These are phyloP conservation scores for Tamandua tetradactyla DNA, from an alignment of 2,797 vertebrate genomes.

Conservation along the genomic window DNA sequence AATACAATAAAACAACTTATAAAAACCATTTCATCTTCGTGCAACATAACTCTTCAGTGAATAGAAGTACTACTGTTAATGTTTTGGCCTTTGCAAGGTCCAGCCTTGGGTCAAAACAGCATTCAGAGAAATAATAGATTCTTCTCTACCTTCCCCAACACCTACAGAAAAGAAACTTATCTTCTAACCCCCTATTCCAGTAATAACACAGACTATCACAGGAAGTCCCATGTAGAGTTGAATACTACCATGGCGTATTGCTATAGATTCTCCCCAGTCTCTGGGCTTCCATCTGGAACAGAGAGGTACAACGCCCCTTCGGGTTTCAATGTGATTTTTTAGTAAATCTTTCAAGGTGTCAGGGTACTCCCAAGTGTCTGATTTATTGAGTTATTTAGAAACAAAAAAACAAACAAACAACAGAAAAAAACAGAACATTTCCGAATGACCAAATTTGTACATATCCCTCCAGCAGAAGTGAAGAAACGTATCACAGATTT, in stretches of 20 bases:
- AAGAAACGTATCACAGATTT: background rate
- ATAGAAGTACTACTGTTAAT: conserved; percentile 81
- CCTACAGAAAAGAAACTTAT: conserved; percentile 54
- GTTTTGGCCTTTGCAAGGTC: conserved; percentile 85
- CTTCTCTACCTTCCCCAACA: conserved; percentile 72
- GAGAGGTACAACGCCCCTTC: background rate
- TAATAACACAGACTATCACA: conserved; percentile 47
- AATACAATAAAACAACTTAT: conserved; percentile 73
- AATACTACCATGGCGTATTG: background rate
- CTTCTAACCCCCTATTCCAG: conserved; percentile 56
- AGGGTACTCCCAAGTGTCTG: background rate
- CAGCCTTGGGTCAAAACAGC: conserved; percentile 86
- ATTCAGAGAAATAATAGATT: conserved; percentile 78
- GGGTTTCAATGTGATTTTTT: background rate
- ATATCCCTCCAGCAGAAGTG: background rate
- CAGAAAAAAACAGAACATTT: background rate
- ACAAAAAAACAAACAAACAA: too few species aligned
- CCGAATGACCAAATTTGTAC: background rate
- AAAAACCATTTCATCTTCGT: conserved; percentile 73
- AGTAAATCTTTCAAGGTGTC: background rate
- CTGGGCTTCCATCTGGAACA: background rate
- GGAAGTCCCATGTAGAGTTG: background rate
- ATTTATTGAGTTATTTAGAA: conserved; percentile 65
- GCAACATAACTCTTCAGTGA: conserved; percentile 81
- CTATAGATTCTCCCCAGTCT: background rate